Evolutionary conservation across 1,140 invertebrate genomes (phyloP), one percentile per base, ranked within the genome.

Genomic region (Brachystomella parvula): DNA sequence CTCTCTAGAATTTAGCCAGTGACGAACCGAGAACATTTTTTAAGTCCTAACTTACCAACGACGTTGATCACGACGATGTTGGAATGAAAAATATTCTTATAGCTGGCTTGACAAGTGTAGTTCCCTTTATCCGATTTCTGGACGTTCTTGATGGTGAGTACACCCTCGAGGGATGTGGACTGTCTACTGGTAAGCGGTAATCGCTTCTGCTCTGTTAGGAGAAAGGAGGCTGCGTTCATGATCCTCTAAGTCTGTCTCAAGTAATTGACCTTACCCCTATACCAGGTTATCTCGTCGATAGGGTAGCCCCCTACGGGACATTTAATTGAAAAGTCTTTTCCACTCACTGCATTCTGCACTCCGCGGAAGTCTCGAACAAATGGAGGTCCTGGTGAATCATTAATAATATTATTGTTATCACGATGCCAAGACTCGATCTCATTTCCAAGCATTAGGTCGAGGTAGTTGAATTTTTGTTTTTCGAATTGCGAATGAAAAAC

Each of bases 201-300:
- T 21, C 84, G 81, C 78, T 89, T 86, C 3, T 88, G 88, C 77
- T 91, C 90, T 87, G 75, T 56, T 74, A 32, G 65, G 30, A 33
- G 65, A 33, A 26, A 21, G 61, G 60, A 15, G 67, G 12, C 24
- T 56, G 17, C 9, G 6, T 24, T 24, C 26, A 17, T 56, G 17
- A 31, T 6, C 9, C 24, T 33, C 31, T 29, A 31, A 31, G 31
- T 44, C 15, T 44, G 2, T 53, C n/a, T 53, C 3, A 53, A 53
- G 28, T 53, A 21, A 47, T 19, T 19, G 21, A 63, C 32, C 39
- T 59, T 73, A 81, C 81, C 80, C 79, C 79, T 81, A 31, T 77
- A 77, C 81, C 82, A 84, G 12, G 73, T 75, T 30, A 83, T 79
- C 17, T 53, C 49, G 21, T 76, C 70, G 21, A 83, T 76, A 21